Evolutionary conservation across 1,140 invertebrate genomes (phyloP), one percentile per base, ranked within the genome.

Genomic region (Lasioglossum baleicum): DNA sequence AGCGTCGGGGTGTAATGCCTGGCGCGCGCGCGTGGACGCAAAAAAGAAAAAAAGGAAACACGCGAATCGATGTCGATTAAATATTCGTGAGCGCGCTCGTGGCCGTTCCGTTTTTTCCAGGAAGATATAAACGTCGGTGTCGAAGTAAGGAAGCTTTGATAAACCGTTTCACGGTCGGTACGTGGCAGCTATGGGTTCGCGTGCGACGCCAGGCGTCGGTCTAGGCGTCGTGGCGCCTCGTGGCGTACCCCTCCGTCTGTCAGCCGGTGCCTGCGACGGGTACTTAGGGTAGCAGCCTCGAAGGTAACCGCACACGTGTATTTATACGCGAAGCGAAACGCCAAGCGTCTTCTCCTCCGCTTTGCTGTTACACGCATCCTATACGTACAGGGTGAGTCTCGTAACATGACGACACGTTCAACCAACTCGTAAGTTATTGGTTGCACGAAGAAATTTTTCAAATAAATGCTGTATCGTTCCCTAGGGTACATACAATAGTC

Each of bases 201-300:
- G 76, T 79, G 76, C 51, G 76, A 73, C 76, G 76, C 76, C 76
- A 79, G 70, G 76, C 76, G 70, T 79, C 76, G 67, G 70, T 73
- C 76, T 79, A 79, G 76, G 76, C 76, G 76, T 79, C 70, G 56
- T 73, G 76, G 76, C 76, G 76, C 76, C 76, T 65, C 35, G n/a
- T 11, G 7, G 6, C 35, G 65, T 72, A 79, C 61, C 75, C 76
- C 63, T 51, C 69, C 35, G 35, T 69, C 26, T 70, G 61, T 58
- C 26, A 13, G 60, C n/a, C 17, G 44, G n/a, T 15, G 35, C 35
- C 35, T 35, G 35, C 35, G 35, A 35, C 35, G 2, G 17, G 22
- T 8, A 20, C 44, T 44, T 61, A 48, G 69, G 76, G 76, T 79
- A 22, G 15, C 10, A 13, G 22, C 20, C 75, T 56, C 60, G 15